Evolutionary conservation across 1,140 invertebrate species (phyloP).

Genomic region (Nephotettix cincticeps): DNA sequence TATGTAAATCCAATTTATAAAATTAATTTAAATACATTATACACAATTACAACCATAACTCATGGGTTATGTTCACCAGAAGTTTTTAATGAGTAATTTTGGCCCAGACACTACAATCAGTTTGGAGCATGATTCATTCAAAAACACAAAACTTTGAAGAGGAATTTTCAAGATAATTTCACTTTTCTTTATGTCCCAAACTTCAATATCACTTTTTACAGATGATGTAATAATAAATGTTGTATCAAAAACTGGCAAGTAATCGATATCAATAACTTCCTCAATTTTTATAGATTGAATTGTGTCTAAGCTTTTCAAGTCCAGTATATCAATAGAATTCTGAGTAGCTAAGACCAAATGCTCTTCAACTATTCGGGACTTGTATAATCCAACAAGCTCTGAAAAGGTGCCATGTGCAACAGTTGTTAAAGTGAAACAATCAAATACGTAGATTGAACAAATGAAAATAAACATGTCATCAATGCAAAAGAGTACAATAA

Average conservation of each 20-base stretch:
- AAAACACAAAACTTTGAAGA: conserved; percentile 19
- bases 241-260: conserved; percentile 1
- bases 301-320: neutral
- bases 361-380: neutral
- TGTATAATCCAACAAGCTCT: neutral
- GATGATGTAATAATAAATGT: conserved; percentile 11
- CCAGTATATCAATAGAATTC: neutral
- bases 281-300: neutral
- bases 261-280: conserved; percentile 5
- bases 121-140: conserved; percentile 4
- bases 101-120: neutral
- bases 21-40: no score
- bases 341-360: neutral
- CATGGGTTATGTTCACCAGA: no score
- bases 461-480: conserved; percentile 13
- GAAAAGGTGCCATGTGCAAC: neutral
- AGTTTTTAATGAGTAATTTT: neutral
- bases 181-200: neutral
- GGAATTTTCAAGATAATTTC: neutral
- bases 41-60: no score
- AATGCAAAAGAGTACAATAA: neutral
- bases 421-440: neutral
- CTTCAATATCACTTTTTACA: conserved; percentile 9
- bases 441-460: neutral
- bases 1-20: no score